These are phyloP conservation scores for Pelobates cultripes DNA, from an alignment of 2,797 vertebrate genomes.

Conservation along the genomic window DNA sequence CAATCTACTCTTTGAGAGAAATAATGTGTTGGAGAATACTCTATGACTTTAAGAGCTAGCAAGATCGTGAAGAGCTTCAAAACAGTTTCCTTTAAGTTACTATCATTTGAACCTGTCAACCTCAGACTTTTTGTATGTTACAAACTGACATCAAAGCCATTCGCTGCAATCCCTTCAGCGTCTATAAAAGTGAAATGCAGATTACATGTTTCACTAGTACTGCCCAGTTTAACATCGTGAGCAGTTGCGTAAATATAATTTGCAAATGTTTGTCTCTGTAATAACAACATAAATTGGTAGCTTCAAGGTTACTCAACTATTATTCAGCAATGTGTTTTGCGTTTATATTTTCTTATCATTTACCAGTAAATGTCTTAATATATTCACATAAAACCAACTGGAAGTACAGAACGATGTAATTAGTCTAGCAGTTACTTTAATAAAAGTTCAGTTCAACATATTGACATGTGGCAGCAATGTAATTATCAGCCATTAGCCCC, in stretches of 20 bases:
- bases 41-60: constrained; percentile 13
- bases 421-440: constrained; percentile 38
- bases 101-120: constrained; percentile 55
- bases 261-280: constrained; percentile 50
- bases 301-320: constrained; percentile 40
- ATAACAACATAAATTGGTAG: constrained; percentile 47
- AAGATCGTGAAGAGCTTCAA: constrained; percentile 40
- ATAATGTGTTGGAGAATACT: constrained; percentile 37
- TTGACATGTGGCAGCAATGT: no score
- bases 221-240: constrained; percentile 54
- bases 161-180: constrained; percentile 39
- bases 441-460: background rate
- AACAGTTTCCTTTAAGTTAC: constrained; percentile 44
- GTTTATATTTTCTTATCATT: constrained; percentile 40
- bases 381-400: constrained; percentile 46
- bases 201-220: constrained; percentile 45
- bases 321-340: constrained; percentile 7
- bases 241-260: constrained; percentile 50
- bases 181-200: constrained; percentile 56
- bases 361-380: constrained; percentile 41
- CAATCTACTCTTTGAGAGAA: constrained; percentile 2
- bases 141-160: constrained; percentile 45
- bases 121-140: constrained; percentile 29
- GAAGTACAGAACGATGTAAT: constrained; percentile 24
- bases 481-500: no score